phyloP scores from a whole-genome alignment of 2,113 vertebrate genomes.

The Variabilichromis moorii region DNA sequence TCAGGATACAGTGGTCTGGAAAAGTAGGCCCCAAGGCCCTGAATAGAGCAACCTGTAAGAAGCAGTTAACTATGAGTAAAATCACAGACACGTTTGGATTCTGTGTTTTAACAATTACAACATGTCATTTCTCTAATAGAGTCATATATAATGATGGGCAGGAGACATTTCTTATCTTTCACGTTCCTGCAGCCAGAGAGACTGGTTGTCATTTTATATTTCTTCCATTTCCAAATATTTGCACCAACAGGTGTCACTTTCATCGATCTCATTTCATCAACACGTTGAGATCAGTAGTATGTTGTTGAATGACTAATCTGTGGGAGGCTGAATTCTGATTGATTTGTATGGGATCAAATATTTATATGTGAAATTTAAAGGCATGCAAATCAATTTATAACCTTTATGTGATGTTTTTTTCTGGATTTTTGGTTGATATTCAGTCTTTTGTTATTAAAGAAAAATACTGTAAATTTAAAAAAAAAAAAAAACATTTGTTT shows the following conservation, averaged over 20 bases:
- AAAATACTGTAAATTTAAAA: fast-evolving
- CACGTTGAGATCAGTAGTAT: neutral
- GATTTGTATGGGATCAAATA: neutral
- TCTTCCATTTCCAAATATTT: neutral
- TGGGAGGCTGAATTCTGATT: neutral
- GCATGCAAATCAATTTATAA: neutral
- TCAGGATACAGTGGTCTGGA: neutral
- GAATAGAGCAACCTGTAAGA: neutral
- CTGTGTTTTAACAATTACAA: neutral
- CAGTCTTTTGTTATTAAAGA: fast-evolving
- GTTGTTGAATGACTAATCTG: neutral
- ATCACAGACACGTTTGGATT: neutral
- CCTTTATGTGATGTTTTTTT: fast-evolving
- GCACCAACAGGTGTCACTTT: neutral
- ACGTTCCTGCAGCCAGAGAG: neutral
- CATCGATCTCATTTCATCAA: neutral
- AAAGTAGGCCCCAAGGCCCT: neutral
- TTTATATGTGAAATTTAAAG: fast-evolving
- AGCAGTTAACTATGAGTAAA: neutral
- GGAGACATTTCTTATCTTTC: neutral
- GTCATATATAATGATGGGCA: fast-evolving
- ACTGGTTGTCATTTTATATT: neutral
- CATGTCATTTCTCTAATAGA: fast-evolving
- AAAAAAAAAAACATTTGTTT: fast-evolving
- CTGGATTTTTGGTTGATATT: neutral